phyloP scores from a whole-genome alignment of 37 sponge, comb jelly and placozoan species.

The Haliclona indistincta region DNA sequence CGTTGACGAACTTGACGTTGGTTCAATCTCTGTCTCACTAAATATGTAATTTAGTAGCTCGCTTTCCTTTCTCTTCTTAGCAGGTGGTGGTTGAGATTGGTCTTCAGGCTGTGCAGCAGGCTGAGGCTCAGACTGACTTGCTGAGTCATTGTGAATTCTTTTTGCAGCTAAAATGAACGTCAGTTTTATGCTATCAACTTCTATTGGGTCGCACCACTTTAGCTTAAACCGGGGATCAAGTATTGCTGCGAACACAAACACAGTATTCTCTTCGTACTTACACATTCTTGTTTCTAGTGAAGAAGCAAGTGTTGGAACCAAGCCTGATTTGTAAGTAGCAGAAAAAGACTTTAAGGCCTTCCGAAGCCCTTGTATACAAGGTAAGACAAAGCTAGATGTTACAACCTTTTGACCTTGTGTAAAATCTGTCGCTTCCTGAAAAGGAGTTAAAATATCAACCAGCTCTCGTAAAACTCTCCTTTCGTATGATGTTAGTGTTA shows the following conservation, averaged over 20 bases:
- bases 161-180: neutral
- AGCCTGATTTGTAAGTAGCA: neutral
- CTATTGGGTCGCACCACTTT: neutral
- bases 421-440: slow-evolving; percentile 21
- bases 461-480: slow-evolving; percentile 18
- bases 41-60: neutral
- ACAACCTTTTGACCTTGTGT: slow-evolving; percentile 5
- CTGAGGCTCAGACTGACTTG: neutral
- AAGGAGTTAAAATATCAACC: slow-evolving; percentile 12
- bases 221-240: slow-evolving; percentile 5
- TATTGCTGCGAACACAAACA: neutral
- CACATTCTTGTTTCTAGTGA: neutral
- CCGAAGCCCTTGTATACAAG: slow-evolving; percentile 10
- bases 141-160: neutral
- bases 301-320: neutral
- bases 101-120: neutral
- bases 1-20: too few relatives aligned
- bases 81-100: neutral
- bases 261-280: neutral
- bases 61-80: neutral
- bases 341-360: neutral
- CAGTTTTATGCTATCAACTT: neutral
- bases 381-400: slow-evolving; percentile 17
- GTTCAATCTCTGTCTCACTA: too few relatives aligned
- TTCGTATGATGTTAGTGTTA: slow-evolving; percentile 4